Evolutionary conservation across 2,888 invertebrate genomes (phyloP).

Genomic region (Heliconius aoede): DNA sequence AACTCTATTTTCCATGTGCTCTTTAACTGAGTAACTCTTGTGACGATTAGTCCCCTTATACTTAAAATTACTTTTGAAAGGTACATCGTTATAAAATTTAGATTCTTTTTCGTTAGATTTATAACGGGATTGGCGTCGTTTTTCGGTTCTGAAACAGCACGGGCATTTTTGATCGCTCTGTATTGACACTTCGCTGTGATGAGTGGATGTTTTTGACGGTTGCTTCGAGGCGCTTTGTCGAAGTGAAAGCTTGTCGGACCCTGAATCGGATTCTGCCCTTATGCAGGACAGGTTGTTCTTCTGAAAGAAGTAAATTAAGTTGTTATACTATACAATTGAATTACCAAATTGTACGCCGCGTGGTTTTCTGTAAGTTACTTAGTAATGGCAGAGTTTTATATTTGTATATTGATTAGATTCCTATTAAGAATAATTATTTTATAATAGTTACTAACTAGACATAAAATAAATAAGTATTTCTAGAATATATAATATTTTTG

Average conservation of each 20-base stretch:
- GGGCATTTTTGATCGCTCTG: slow-evolving; percentile 74
- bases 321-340: not conserved
- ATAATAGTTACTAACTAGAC: too few relatives aligned
- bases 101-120: slow-evolving; percentile 67
- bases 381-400: not conserved
- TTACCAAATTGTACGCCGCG: too few relatives aligned
- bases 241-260: slow-evolving; percentile 74
- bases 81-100: slow-evolving; percentile 70
- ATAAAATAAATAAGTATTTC: too few relatives aligned
- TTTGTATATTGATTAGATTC: not conserved
- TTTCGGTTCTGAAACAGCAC: slow-evolving; percentile 72
- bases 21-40: slow-evolving; percentile 81
- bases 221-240: slow-evolving; percentile 73
- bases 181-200: slow-evolving; percentile 68
- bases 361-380: too few relatives aligned
- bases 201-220: slow-evolving; percentile 65
- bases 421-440: too few relatives aligned
- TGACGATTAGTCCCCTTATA: slow-evolving; percentile 73
- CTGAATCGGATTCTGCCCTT: slow-evolving; percentile 77
- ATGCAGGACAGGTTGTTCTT: slow-evolving; percentile 75
- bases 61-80: slow-evolving; percentile 75
- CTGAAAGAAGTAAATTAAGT: slow-evolving; percentile 66
- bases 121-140: slow-evolving; percentile 62
- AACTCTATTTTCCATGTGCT: slow-evolving; percentile 84
- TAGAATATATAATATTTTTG: too few relatives aligned